Percentiles rank a stretch among this genome's conserved stretches.
Evolutionary conservation across 2,797 vertebrate species (phyloP).

Genomic region (Clarias platycephalus): DNA sequence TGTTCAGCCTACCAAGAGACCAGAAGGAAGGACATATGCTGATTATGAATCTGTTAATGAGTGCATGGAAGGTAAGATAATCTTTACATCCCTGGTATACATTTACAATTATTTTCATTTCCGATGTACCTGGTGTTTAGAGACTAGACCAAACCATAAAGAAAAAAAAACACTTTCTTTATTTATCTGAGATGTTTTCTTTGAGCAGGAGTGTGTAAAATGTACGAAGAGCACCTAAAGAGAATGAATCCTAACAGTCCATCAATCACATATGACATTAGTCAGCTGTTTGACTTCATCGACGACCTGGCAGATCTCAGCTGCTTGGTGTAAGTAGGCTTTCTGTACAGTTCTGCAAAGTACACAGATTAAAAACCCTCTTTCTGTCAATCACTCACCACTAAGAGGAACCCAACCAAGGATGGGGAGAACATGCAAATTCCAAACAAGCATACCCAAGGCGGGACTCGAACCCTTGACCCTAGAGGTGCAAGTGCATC

Average conservation of each 20-base stretch:
- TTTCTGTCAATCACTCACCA: too few relatives aligned
- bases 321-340: constrained; percentile 93
- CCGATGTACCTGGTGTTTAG: background rate
- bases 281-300: constrained; percentile 97
- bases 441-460: too few relatives aligned
- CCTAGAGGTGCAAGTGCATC: too few relatives aligned
- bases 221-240: constrained; percentile 99
- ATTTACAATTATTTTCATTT: background rate
- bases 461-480: too few relatives aligned
- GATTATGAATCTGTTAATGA: constrained; percentile 99
- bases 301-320: constrained; percentile 98
- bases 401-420: too few relatives aligned
- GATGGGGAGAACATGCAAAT: too few relatives aligned
- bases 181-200: background rate
- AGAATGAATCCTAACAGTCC: constrained; percentile 99
- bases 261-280: constrained; percentile 98
- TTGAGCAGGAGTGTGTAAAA: constrained; percentile 93
- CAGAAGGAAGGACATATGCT: constrained; percentile 96
- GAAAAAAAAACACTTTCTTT: background rate
- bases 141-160: background rate
- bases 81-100: background rate
- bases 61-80: constrained; percentile 92
- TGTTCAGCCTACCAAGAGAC: constrained; percentile 97
- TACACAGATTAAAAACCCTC: too few relatives aligned
- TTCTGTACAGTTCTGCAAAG: background rate